Conservation (phyloP, 1,140 invertebrate species). For the Drosophila willistoni region DNA sequence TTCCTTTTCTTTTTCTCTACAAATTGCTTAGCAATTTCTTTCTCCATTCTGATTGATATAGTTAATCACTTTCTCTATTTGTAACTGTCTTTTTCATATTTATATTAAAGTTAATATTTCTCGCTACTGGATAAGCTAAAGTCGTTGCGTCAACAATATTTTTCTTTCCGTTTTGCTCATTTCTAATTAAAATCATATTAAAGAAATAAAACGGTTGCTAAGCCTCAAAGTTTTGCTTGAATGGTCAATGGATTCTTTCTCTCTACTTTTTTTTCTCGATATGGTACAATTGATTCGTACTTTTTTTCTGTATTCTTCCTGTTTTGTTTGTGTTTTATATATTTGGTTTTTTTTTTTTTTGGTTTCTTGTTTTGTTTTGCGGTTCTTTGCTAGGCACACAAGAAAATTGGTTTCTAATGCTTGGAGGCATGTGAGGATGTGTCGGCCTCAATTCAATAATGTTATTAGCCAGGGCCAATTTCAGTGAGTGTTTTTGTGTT, state of each 20-base stretch:
- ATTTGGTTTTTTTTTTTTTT: conserved; percentile 34
- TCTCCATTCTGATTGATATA: too few relatives aligned
- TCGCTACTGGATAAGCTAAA: not conserved
- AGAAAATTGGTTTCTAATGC: conserved; percentile 68
- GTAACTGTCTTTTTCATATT: too few relatives aligned
- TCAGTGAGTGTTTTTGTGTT: conserved; percentile 52
- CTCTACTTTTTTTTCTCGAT: not conserved
- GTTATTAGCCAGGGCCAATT: conserved; percentile 72
- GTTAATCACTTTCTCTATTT: too few relatives aligned
- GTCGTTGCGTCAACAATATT: not conserved
- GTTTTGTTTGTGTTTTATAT: conserved; percentile 11
- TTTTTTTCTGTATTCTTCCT: conserved; percentile 37
- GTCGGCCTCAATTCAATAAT: conserved; percentile 66
- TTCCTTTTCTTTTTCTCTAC: too few relatives aligned
- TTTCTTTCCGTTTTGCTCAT: conserved; percentile 15
- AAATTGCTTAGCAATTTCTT: too few relatives aligned
- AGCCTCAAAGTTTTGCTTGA: conserved; percentile 57
- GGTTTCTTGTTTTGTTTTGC: conserved; percentile 29
- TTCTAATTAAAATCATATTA: conserved; percentile 76
- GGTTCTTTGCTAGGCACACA: conserved; percentile 29
- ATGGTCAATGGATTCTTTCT: conserved; percentile 42
- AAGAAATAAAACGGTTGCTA: conserved; percentile 59
- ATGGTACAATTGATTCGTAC: conserved; percentile 71
- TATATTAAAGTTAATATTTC: not conserved
- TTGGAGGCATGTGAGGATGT: conserved; percentile 30